Evolutionary conservation across 1,140 invertebrate species (phyloP), one percentile per base, ranked within the genome.

Genomic region (Hylyphantes graminicola): DNA sequence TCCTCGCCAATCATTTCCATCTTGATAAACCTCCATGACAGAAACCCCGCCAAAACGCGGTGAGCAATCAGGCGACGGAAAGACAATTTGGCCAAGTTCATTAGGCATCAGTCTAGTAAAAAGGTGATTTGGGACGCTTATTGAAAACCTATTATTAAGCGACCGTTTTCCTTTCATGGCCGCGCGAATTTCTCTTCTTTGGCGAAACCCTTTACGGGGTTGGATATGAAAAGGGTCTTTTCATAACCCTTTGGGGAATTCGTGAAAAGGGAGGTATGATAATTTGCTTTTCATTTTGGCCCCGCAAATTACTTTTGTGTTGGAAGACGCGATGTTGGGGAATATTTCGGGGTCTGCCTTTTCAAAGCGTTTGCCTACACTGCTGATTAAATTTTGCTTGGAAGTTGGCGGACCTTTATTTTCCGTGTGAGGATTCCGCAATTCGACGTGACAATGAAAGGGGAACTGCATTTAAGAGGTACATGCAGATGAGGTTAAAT

Each of bases 171-270:
- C 4, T 35, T 12, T 21, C 15, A 15, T 12, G 19, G 64, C 64
- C 12, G 64, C 21, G 21, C 11, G 15, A 19, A 21, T 21, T 67
- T 67, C 64, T 12, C 57, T 12, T 12, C 57, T 12, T 19, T 19
- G 35, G 15, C 2, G 35, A 17, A 17, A 15, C 64, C 64, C 35
- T 67, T 67, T 35, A 12, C 64, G n/a, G n/a, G n/a, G 64, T 21
- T 67, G 64, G 35, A 67, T 67, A 67, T 67, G 64, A 67, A 67
- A 67, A 67, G 64, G 57, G 57, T n/a, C 64, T 67, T 67, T 67
- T 67, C 64, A 67, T 67, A 67, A 67, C 15, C 64, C 64, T 67
- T 67, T 67, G n/a, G 64, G 64, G 64, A 67, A 35, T 35, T 35
- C 35, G 35, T 35, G 35, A 35, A 35, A 35, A 35, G 35, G 35